A percentile compares a stretch with the other conserved stretches of the same genome.
These are phyloP conservation scores for Actinia tenebrosa DNA, from an alignment of 64 coral and sea anemone species.

Conservation along the genomic window DNA sequence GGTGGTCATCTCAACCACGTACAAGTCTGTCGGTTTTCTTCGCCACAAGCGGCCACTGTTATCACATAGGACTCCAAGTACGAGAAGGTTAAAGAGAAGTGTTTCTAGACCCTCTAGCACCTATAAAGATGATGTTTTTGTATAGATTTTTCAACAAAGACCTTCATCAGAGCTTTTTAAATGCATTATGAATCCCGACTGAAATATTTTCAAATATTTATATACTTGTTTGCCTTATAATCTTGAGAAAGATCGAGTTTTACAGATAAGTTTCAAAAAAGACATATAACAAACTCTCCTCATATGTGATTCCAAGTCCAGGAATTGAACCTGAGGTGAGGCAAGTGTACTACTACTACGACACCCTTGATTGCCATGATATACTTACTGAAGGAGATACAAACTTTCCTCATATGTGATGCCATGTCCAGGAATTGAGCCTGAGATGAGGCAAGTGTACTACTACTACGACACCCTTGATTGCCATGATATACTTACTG, in stretches of 20 bases:
- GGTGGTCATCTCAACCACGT: slow-evolving; percentile 71
- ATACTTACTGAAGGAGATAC: slow-evolving; percentile 83
- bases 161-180: no score
- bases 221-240: no score
- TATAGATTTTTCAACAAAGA: no score
- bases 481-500: slow-evolving; percentile 39
- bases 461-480: not conserved
- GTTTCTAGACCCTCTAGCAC: slow-evolving; percentile 60
- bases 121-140: not conserved
- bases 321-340: no score
- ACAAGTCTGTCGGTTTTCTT: slow-evolving; percentile 66
- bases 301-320: not conserved
- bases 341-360: not conserved
- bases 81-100: slow-evolving; percentile 68
- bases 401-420: no score
- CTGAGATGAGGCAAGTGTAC: not conserved
- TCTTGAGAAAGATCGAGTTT: no score
- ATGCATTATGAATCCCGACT: no score
- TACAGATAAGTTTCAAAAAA: not conserved
- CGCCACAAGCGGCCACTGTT: slow-evolving; percentile 73
- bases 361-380: not conserved
- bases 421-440: not conserved
- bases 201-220: not conserved
- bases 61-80: slow-evolving; percentile 64
- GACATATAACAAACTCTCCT: not conserved